Conservation (phyloP, 2,888 invertebrate species). For the Ochlodes sylvanus region DNA sequence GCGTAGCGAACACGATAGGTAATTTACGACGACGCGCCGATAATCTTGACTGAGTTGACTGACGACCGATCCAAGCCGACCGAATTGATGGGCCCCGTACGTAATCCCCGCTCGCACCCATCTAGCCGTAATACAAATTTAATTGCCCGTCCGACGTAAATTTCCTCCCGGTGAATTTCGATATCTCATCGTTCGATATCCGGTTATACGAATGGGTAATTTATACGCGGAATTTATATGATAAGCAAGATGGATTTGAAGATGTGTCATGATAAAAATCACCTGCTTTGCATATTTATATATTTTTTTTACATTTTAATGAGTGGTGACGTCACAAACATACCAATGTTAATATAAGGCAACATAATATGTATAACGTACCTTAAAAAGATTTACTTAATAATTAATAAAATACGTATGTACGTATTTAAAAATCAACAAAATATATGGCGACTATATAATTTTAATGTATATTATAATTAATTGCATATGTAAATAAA, state of each 20-base stretch:
- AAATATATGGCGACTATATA: neutral
- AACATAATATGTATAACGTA: no score
- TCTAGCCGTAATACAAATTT: slow-evolving; percentile 25
- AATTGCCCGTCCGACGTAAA: slow-evolving; percentile 28
- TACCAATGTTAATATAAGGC: no score
- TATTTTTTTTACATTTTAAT: neutral
- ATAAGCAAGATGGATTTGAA: neutral
- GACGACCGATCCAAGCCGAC: slow-evolving; percentile 13
- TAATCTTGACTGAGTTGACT: slow-evolving; percentile 16
- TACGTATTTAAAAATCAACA: neutral
- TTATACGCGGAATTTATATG: neutral
- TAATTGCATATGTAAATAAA: neutral
- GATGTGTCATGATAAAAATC: no score
- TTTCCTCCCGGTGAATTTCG: slow-evolving; percentile 29
- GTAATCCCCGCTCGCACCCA: slow-evolving; percentile 3
- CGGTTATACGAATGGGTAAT: slow-evolving; percentile 7
- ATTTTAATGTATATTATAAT: neutral
- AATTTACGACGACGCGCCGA: slow-evolving; percentile 23
- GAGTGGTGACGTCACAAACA: neutral
- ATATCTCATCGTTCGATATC: slow-evolving; percentile 27
- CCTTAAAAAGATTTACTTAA: no score
- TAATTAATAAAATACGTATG: neutral
- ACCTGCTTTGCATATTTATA: neutral
- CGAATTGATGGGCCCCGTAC: slow-evolving; percentile 18
- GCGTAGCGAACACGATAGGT: slow-evolving; percentile 8